Base-by-base conservation (phyloP, 2,113 vertebrate species). In the Xiphorhynchus elegans region DNA sequence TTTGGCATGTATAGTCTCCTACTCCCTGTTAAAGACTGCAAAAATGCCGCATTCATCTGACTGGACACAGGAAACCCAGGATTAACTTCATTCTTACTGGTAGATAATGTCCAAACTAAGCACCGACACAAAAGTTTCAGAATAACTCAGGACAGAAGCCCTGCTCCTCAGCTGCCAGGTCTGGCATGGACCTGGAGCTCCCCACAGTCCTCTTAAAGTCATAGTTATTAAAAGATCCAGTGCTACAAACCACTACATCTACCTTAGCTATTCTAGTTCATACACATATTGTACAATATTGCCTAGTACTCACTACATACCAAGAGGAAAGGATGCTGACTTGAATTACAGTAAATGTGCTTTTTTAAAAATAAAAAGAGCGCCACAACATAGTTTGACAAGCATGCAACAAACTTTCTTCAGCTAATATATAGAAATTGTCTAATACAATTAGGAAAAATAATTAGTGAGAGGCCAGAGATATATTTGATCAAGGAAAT, bases 221-320 rank as follows among this genome's bases (percentile, higher is more conserved):
- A 19, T 86, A 91, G 91, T 96, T 97, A 97, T 96, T 96, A 91
- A 95, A 96, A 96, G 95, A 95, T 89, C 90, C 95, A 90, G 91
- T 97, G 97, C 95, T 97, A 97, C 94, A 84, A 96, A 97, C 97
- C 97, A 97, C 94, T 97, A 98, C 97, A 97, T 96, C 96, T 96
- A 96, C 93, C 97, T 98, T 97, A 95, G 93, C 97, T 97, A 97
- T 95, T 96, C 97, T 98, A 98, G 50, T 84, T 97, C 97, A 96
- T 94, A 97, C 95, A 96, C 40, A 59, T 95, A 97, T 95, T 96
- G 83, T 96, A 97, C 97, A 97, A 95, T 96, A 97, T 96, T 97
- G 94, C 93, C 96, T 96, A 97, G 93, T 73, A 91, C 91, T 95
- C 93, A 97, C 91, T 97, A 96, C 91, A 96, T 96, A 97, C 94